phyloP scores from a whole-genome alignment of 2,797 vertebrate genomes.

The Mus minutoides region DNA sequence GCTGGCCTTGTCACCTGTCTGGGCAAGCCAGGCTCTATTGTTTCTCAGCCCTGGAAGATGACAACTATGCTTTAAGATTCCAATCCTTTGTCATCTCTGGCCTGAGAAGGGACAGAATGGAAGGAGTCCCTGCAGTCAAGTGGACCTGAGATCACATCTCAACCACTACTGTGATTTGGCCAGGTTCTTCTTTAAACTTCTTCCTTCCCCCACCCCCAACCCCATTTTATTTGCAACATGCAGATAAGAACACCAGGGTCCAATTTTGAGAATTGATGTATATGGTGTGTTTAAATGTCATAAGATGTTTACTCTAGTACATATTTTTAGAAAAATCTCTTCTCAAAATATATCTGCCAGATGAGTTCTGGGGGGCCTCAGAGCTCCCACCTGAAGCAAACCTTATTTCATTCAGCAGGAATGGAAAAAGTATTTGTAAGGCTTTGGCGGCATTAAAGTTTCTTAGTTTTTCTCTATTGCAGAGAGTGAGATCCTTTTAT shows the following conservation, averaged over 20 bases:
- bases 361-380: neutral
- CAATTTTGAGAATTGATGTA: slow-evolving; percentile 37
- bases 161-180: neutral
- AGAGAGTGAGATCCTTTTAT: neutral
- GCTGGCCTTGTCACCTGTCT: neutral
- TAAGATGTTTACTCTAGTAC: slow-evolving; percentile 5
- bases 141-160: neutral
- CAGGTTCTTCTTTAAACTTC: neutral
- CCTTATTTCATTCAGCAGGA: neutral
- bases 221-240: neutral
- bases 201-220: neutral
- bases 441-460: neutral
- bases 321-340: slow-evolving; percentile 25
- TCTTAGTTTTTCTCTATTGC: neutral
- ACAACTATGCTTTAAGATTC: neutral
- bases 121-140: neutral
- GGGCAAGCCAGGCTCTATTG: neutral
- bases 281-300: slow-evolving; percentile 7
- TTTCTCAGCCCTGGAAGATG: neutral
- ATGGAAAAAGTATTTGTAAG: neutral
- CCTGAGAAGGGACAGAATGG: neutral
- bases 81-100: neutral
- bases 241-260: neutral
- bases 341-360: neutral
- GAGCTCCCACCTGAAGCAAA: neutral